Conservation (phyloP, 1,140 invertebrate genomes). For the Tetraneura akinire region DNA sequence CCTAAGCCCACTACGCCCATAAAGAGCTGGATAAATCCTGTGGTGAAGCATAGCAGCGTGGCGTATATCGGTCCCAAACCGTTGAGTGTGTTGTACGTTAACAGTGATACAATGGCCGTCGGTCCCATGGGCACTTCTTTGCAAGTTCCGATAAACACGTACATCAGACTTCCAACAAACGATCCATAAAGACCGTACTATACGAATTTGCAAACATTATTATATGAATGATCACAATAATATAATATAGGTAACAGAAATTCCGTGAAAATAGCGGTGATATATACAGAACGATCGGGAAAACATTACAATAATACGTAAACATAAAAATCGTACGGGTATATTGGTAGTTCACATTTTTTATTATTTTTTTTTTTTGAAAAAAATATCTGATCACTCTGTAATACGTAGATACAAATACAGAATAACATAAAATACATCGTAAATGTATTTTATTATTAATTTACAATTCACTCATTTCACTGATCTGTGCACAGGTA, state of each 20-base stretch:
- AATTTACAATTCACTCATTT: too few species aligned
- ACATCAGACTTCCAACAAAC: conserved; percentile 87
- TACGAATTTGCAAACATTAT: too few species aligned
- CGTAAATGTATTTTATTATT: too few species aligned
- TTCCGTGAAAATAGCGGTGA: background rate
- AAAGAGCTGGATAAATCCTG: conserved; percentile 76
- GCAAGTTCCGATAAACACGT: conserved; percentile 86
- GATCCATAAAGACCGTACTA: conserved; percentile 89
- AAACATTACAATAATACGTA: too few species aligned
- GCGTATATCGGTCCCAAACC: conserved; percentile 70
- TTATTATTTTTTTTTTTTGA: background rate
- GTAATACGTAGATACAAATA: background rate
- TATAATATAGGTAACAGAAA: background rate
- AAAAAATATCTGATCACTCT: background rate
- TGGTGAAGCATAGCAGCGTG: conserved; percentile 76
- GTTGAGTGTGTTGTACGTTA: conserved; percentile 75
- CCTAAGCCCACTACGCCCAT: conserved; percentile 86
- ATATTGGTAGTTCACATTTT: too few species aligned
- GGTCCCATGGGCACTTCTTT: conserved; percentile 89
- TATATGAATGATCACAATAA: background rate
- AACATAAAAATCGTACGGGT: too few species aligned
- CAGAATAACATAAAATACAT: background rate
- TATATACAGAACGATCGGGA: background rate
- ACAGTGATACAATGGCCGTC: conserved; percentile 78
- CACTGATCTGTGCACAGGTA: too few species aligned